These are phyloP conservation scores for Mungos mungo DNA, from an alignment of 2,113 vertebrate species.

Conservation along the genomic window DNA sequence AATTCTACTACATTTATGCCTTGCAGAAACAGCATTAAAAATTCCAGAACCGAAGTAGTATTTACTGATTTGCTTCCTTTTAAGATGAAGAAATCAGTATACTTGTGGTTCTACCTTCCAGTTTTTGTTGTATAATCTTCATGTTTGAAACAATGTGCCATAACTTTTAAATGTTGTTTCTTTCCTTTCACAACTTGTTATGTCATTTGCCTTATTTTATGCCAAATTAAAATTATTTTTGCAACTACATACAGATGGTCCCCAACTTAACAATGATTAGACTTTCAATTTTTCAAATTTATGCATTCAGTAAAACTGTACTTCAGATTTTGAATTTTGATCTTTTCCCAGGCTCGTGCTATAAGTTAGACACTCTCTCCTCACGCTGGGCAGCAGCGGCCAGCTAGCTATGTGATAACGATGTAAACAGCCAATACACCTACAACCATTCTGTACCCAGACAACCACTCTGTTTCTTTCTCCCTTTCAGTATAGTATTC, in stretches of 20 bases:
- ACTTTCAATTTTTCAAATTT: not conserved
- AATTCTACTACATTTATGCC: not conserved
- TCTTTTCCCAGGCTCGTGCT: not conserved
- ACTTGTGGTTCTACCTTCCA: not conserved
- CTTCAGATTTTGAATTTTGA: not conserved
- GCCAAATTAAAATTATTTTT: not conserved
- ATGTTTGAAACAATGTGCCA: not conserved
- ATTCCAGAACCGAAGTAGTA: not conserved
- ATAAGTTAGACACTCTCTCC: not conserved
- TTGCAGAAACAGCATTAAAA: slow-evolving; percentile 15
- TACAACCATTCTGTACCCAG: not conserved
- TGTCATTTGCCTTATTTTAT: not conserved
- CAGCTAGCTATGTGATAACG: not conserved
- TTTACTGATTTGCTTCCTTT: slow-evolving; percentile 6
- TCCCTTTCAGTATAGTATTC: not conserved
- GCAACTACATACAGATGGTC: not conserved
- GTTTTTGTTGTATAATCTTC: not conserved
- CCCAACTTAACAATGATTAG: not conserved
- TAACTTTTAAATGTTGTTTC: not conserved
- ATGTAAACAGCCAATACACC: not conserved
- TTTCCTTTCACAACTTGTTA: not conserved
- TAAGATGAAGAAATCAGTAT: not conserved
- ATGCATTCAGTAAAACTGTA: not conserved
- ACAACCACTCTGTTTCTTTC: not conserved
- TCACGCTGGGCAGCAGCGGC: not conserved